Evolutionary conservation across 2,888 invertebrate species (phyloP), one percentile per base, ranked within the genome.

Genomic region (Andrena marginata): DNA sequence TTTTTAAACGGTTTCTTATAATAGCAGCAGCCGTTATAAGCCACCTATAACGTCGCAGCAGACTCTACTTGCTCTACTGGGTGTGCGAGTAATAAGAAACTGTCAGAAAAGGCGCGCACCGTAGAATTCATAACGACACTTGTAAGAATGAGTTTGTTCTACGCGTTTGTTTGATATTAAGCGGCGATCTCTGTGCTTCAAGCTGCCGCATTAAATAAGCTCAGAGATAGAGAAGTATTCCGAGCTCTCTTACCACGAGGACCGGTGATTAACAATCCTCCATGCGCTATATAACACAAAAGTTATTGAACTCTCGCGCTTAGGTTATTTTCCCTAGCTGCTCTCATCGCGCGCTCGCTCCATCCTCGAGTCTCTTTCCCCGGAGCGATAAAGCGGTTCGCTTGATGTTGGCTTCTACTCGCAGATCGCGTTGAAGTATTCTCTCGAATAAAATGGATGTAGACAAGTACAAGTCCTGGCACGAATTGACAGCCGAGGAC

Each of bases 401-500:
- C 13, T 48, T 33, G 0, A 35, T 1, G n/a, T 72, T 42, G 65
- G 2, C 68, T 35, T 42, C 8, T 23, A 35, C 5, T 63, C 8
- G 8, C n/a, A 80, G 67, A 23, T 67, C 16, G 13, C 48, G 20
- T 59, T 35, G 6, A 48, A 35, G 48, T 63, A 62, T 20, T 48
- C 13, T 23, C 64, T 13, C 35, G 4, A 16, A 7, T 49, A 75
- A 77, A 26, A 87, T 87, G 87, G 81, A 80, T 48, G n/a, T 64
- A 26, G 56, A 78, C 4, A 48, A 31, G 0, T 16, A 64, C 6
- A 56, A 16, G 0, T 59, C 78, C 0, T 69, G 59, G 20, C 0
- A 63, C 1, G 64, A 84, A 20, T 10, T 88, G 10, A 51, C 85
- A 5, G 84, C 76, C 0, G 89, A 91, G 35, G 91, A 91, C 20